These are phyloP conservation scores for rat (Rattus norvegicus) DNA, from an alignment of 2,113 vertebrate genomes.

Conservation along the genomic window DNA sequence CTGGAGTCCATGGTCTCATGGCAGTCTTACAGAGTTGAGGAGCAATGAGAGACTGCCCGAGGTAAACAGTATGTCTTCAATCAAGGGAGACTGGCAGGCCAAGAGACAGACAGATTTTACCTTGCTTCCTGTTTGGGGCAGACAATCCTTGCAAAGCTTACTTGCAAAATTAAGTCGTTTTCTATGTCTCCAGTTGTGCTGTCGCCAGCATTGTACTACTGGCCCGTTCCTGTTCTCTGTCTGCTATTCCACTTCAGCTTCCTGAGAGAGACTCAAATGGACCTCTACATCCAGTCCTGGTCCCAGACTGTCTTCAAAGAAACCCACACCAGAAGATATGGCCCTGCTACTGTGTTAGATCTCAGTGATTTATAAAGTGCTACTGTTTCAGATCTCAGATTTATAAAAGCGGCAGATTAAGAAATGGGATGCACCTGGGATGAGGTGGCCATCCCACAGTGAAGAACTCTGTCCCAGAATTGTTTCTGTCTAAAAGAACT, in stretches of 20 bases:
- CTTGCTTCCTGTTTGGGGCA: not conserved
- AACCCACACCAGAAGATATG: not conserved
- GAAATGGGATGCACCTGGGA: not conserved
- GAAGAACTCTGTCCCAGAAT: too few relatives aligned
- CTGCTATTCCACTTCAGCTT: not conserved
- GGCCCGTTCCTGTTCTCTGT: not conserved
- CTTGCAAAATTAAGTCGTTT: not conserved
- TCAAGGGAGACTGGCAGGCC: not conserved
- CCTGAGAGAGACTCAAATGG: not conserved
- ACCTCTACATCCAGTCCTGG: rapidly evolving
- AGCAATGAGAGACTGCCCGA: not conserved
- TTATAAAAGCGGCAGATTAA: not conserved
- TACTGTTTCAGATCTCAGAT: too few relatives aligned
- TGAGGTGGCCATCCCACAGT: too few relatives aligned
- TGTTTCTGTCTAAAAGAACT: too few relatives aligned
- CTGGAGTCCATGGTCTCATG: not conserved
- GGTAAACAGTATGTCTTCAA: not conserved
- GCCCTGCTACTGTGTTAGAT: not conserved
- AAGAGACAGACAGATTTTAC: not conserved
- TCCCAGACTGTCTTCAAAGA: not conserved
- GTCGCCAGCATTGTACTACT: too few relatives aligned
- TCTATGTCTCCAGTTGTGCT: not conserved
- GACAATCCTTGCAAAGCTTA: not conserved
- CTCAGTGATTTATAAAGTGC: not conserved
- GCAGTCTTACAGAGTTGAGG: not conserved